Base-by-base conservation (phyloP, 2,113 vertebrate genomes). In the Pterocles burchelli region DNA sequence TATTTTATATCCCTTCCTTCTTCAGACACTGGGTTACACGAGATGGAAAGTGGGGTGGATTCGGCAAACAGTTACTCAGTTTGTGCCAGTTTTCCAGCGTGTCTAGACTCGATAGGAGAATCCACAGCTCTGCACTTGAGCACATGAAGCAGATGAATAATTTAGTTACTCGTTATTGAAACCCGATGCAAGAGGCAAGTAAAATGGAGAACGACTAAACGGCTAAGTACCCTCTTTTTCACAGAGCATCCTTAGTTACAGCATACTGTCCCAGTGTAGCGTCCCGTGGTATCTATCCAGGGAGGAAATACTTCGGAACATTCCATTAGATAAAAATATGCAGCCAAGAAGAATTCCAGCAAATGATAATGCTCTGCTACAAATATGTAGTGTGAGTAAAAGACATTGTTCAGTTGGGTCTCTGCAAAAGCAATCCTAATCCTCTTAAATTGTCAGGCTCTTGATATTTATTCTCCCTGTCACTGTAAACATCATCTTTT, bases 251-350 rank as follows among this genome's bases (percentile, higher is more conserved):
- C 62, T 87, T 72, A 84, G 73, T 73, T 93, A 67, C 70, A 58
- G 54, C 2, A 4, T 49, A 59, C 51, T 45, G n/a, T 86, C 65
- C 45, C 76, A 76, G 63, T 67, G 67, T 80, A 94, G 71, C 0
- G 2, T 84, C 55, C 76, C 3, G 1, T 91, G 58, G 66, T 93
- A 81, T 93, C 61, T 88, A 11, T 90, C 58, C 79, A 90, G 63
- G 70, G 77, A 95, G 90, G 93, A 96, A 93, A 90, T 96, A 82
- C 57, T 94, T 94, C 0, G 13, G n/a, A 94, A 75, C 72, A 86
- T 94, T 96, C 93, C 79, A 72, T 76, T 91, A 90, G 89, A 96
- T 93, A 91, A 97, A 95, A 96, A 92, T 77, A 89, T 75, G 61
- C 76, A 92, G 76, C 77, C 65, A 72, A 81, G 76, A 95, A 84